These are phyloP conservation scores for Athene noctua DNA, from an alignment of 2,113 vertebrate species.

Conservation along the genomic window DNA sequence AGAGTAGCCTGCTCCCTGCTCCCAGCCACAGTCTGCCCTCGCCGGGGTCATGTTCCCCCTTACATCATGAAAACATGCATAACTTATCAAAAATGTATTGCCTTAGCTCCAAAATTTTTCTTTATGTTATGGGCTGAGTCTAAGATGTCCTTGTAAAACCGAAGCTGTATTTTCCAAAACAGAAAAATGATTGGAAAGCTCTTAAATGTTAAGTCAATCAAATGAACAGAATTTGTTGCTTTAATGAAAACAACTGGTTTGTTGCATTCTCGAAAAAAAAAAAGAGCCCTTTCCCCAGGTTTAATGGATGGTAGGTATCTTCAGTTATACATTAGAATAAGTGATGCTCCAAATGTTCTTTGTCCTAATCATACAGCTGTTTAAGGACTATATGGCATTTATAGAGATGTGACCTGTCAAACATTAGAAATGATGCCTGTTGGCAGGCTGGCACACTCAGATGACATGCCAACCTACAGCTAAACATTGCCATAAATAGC, in stretches of 20 bases:
- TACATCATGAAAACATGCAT: not conserved
- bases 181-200: not conserved
- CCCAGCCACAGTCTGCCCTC: not conserved
- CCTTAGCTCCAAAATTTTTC: not conserved
- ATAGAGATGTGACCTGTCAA: not conserved
- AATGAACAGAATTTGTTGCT: not conserved
- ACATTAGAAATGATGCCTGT: not conserved
- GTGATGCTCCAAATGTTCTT: not conserved
- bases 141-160: not conserved
- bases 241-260: not conserved
- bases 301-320: not conserved
- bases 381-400: not conserved
- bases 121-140: not conserved
- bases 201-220: rapidly evolving
- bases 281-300: not conserved
- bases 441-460: rapidly evolving
- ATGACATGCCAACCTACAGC: not conserved
- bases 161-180: not conserved
- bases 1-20: not conserved
- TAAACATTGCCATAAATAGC: not conserved
- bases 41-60: rapidly evolving
- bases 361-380: not conserved
- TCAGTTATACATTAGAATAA: not conserved
- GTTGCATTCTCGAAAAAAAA: not conserved
- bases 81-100: not conserved